phyloP scores from a whole-genome alignment of 2,888 invertebrate species.

The Zaprionus lineosus region DNA sequence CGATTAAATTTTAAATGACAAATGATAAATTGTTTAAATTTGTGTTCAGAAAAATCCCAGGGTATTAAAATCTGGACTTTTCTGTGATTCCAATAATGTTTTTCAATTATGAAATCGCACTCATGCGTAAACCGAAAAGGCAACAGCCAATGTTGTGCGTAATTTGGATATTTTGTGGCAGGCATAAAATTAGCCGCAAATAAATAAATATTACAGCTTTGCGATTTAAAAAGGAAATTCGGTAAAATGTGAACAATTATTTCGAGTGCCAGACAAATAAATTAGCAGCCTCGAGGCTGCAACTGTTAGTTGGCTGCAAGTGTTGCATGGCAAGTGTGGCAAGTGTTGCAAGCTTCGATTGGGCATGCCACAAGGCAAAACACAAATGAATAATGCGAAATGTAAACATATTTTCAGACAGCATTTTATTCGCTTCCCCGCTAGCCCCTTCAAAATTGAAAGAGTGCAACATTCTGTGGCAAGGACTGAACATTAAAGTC shows the following conservation, averaged over 20 bases:
- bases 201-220: conserved; percentile 72
- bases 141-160: conserved; percentile 3
- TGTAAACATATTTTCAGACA: background rate
- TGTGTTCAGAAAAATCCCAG: too few relatives aligned
- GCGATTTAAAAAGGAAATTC: conserved; percentile 23
- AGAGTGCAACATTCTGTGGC: too few relatives aligned
- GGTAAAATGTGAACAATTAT: conserved; percentile 38
- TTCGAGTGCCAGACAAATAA: conserved; percentile 67
- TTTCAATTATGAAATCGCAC: conserved; percentile 25
- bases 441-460: too few relatives aligned
- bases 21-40: too few relatives aligned
- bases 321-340: too few relatives aligned
- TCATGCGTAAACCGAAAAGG: conserved; percentile 1
- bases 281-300: conserved; percentile 55
- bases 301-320: conserved; percentile 21
- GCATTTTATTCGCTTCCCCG: too few relatives aligned
- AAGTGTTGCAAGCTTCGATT: conserved; percentile 54
- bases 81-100: too few relatives aligned
- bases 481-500: conserved; percentile 21
- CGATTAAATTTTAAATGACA: too few relatives aligned
- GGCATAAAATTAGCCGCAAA: conserved; percentile 64
- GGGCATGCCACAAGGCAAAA: conserved; percentile 19
- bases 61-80: too few relatives aligned
- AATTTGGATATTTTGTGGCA: conserved; percentile 34
- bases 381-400: conserved; percentile 55